Evolutionary conservation across 2,113 vertebrate species (phyloP), one percentile per base, ranked within the genome.

Genomic region (Speoplatyrhinus poulsoni): DNA sequence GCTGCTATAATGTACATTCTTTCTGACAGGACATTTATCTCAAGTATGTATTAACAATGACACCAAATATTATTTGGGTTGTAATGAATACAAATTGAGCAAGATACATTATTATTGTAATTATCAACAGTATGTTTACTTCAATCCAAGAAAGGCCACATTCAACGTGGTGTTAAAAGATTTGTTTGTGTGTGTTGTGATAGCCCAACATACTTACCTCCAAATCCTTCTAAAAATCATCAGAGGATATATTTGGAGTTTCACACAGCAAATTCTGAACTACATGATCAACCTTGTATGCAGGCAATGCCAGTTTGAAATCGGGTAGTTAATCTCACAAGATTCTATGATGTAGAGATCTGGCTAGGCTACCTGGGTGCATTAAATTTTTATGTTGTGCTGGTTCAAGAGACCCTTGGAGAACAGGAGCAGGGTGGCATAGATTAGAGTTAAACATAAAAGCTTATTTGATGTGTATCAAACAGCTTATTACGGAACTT

Each of bases 71-170:
- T 26, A 26, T 19, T 58, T 58, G 16, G 11, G 56, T 6, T 58
- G 12, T 26, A 32, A 12, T 58, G 6, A 56, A 17, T 17, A 19
- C 17, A 41, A 41, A 41, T 6, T 6, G 36, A 8, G 36, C 36
- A 6, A 41, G 36, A 41, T 41, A 5, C 36, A 41, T 1, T 7
- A 41, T 41, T 41, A 41, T 8, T 41, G 36, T 7, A 41, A 7
- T 41, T 41, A 41, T 41, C 36, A 41, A 41, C 36, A 6, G 36
- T 6, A 41, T 41, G 0, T 6, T 41, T 41, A 0, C 36, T 41
- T 6, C 36, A 41, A 41, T 41, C 36, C 36, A 69, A 56, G 66
- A 53, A 81, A 83, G 76, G 73, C 65, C 76, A 73, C 81, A 65
- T 73, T 63, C 62, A 55, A 36, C 13, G 4, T 41, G 36, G 36